Conservation (phyloP, 2,888 invertebrate species). For the Rutpela maculata region DNA sequence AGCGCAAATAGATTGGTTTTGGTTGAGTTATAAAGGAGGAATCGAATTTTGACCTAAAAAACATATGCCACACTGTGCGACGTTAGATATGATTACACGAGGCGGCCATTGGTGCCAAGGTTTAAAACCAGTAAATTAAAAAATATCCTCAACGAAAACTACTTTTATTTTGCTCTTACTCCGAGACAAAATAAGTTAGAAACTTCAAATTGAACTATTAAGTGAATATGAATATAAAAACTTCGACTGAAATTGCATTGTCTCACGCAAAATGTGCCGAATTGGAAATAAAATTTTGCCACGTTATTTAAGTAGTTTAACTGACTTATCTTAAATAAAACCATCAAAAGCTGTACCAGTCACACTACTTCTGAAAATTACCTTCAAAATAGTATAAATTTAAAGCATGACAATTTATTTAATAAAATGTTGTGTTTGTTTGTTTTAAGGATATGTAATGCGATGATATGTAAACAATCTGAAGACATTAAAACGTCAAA, state of each 20-base stretch:
- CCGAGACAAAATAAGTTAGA: not conserved
- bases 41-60: no score
- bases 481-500: not conserved
- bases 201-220: not conserved
- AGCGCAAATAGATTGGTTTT: no score
- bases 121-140: not conserved
- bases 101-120: no score
- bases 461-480: not conserved
- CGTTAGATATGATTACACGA: no score
- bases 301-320: not conserved
- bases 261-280: not conserved
- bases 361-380: not conserved
- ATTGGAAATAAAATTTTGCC: not conserved
- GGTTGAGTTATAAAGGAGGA: no score
- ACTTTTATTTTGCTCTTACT: not conserved
- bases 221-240: not conserved
- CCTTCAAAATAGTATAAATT: not conserved
- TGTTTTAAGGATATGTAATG: not conserved
- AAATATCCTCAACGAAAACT: not conserved
- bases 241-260: not conserved
- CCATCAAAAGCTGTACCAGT: not conserved
- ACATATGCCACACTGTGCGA: no score
- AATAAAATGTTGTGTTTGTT: not conserved
- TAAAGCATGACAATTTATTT: not conserved
- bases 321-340: not conserved